phyloP scores from a whole-genome alignment of 2,113 vertebrate species.

The Passer domesticus region DNA sequence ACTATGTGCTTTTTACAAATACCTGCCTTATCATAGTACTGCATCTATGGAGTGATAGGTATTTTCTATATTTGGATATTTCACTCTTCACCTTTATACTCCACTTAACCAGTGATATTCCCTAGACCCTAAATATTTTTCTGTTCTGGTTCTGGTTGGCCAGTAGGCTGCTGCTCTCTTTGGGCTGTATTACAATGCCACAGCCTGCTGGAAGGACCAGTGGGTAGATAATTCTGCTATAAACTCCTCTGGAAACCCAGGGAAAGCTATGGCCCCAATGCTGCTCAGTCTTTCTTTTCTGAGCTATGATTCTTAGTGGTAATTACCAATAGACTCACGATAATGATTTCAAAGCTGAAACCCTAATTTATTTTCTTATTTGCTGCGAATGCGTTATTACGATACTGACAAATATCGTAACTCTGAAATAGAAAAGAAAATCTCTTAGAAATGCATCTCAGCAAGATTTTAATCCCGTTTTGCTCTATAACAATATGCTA shows the following conservation, averaged over 20 bases:
- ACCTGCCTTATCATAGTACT: background rate
- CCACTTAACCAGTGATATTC: background rate
- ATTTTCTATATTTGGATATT: background rate
- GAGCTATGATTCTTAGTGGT: background rate
- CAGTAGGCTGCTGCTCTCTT: background rate
- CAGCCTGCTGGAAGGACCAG: background rate
- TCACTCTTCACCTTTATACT: background rate
- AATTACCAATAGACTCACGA: background rate
- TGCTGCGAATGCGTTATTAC: background rate
- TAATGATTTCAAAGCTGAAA: background rate
- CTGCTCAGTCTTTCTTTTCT: background rate
- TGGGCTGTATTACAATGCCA: background rate
- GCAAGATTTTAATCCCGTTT: background rate
- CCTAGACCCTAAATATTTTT: background rate
- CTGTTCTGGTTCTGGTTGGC: background rate
- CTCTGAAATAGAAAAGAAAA: background rate
- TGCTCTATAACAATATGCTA: background rate
- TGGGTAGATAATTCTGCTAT: background rate
- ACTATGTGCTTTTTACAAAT: background rate
- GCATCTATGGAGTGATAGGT: background rate
- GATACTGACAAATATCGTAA: rapidly evolving
- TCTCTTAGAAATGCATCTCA: background rate
- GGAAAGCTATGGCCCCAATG: background rate
- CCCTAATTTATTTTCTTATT: background rate
- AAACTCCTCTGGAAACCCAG: background rate